Evolutionary conservation across 2,797 vertebrate species (phyloP).

Genomic region (Anomalospiza imberbis): DNA sequence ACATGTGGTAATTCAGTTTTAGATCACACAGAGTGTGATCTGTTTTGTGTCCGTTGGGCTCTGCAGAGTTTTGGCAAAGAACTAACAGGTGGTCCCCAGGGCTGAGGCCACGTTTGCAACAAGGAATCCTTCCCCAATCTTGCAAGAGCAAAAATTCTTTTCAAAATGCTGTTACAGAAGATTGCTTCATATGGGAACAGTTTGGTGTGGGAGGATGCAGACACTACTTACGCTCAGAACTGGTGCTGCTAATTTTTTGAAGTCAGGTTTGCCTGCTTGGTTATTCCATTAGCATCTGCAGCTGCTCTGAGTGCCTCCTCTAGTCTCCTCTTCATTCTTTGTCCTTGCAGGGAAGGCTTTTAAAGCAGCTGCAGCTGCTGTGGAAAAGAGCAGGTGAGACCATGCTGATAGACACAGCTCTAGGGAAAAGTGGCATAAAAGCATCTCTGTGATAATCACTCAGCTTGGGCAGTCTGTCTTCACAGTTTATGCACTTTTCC

Average conservation of each 20-base stretch:
- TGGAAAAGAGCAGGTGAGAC: conserved; percentile 38
- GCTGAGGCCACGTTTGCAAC: rapidly evolving
- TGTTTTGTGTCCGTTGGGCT: neutral
- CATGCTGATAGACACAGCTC: neutral
- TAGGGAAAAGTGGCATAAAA: neutral
- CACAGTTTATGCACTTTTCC: neutral
- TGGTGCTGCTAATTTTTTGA: neutral
- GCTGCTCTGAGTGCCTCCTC: neutral
- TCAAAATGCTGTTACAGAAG: neutral
- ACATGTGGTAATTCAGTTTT: neutral
- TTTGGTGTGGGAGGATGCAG: neutral
- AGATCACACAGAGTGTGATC: neutral
- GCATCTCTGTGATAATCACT: neutral
- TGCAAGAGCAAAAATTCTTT: neutral
- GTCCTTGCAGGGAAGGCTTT: neutral
- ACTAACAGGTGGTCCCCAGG: neutral
- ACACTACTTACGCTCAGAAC: neutral
- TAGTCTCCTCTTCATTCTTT: neutral
- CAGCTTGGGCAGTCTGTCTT: neutral
- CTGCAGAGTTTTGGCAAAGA: neutral
- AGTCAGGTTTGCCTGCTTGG: neutral
- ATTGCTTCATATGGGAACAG: neutral
- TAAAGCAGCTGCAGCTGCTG: conserved; percentile 51
- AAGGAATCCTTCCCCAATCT: neutral
- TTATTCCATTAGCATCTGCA: neutral